Evolutionary conservation across 2,888 invertebrate species (phyloP).

Genomic region (Eupsilia transversa): DNA sequence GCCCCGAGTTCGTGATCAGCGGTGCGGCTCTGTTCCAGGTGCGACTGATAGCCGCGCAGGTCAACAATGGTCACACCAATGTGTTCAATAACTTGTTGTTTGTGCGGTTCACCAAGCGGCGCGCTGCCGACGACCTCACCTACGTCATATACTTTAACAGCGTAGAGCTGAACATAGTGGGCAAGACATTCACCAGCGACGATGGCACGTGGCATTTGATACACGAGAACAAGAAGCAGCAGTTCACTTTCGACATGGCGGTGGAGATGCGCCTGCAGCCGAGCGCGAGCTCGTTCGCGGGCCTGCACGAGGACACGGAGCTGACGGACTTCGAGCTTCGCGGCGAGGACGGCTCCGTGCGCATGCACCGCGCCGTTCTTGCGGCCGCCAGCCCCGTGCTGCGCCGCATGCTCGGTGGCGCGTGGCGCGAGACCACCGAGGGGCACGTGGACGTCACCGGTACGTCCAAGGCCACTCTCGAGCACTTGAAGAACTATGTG

Average conservation of each 20-base stretch:
- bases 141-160: constrained; percentile 72
- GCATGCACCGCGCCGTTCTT: constrained; percentile 74
- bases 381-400: constrained; percentile 78
- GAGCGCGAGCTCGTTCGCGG: constrained; percentile 68
- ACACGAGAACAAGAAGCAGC: constrained; percentile 70
- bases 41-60: constrained; percentile 69
- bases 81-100: constrained; percentile 73
- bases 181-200: constrained; percentile 72
- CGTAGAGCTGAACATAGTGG: constrained; percentile 64
- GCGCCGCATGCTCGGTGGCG: constrained; percentile 73
- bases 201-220: constrained; percentile 77
- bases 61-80: constrained; percentile 70
- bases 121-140: constrained; percentile 66
- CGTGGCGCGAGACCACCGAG: constrained; percentile 76
- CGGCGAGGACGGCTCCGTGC: constrained; percentile 76
- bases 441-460: constrained; percentile 74
- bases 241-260: constrained; percentile 70
- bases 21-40: constrained; percentile 71
- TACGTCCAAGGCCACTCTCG: constrained; percentile 71
- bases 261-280: constrained; percentile 71
- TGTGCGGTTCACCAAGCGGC: constrained; percentile 70
- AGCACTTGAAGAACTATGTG: constrained; percentile 76
- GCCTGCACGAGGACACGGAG: constrained; percentile 74
- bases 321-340: constrained; percentile 78
- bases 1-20: constrained; percentile 70